These are phyloP conservation scores for Deilephila porcellus DNA, from an alignment of 2,888 invertebrate genomes.

Conservation along the genomic window DNA sequence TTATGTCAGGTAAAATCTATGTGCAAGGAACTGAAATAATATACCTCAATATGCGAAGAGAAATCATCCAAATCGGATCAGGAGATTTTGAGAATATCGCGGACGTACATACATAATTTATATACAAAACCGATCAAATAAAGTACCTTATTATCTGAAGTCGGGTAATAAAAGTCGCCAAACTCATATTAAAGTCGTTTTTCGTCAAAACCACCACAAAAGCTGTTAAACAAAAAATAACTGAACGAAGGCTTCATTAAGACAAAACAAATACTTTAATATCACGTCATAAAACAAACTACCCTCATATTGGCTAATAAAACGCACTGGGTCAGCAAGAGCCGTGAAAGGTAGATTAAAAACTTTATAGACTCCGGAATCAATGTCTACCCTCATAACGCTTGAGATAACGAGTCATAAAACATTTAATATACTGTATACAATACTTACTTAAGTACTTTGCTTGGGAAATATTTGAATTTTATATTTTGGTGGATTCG, in stretches of 20 bases:
- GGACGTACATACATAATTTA: too few relatives aligned
- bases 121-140: background rate
- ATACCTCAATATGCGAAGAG: too few relatives aligned
- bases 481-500: too few relatives aligned
- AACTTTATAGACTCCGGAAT: slow-evolving; percentile 25
- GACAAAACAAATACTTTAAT: slow-evolving; percentile 15
- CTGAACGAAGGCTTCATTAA: background rate
- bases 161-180: background rate
- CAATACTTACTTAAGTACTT: background rate
- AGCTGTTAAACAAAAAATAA: background rate
- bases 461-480: background rate
- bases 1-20: too few relatives aligned
- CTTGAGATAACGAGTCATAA: slow-evolving; percentile 22
- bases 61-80: too few relatives aligned
- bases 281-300: background rate
- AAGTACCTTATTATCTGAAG: background rate
- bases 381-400: slow-evolving; percentile 24
- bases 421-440: slow-evolving; percentile 19
- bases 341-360: slow-evolving; percentile 24
- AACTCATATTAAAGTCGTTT: too few relatives aligned
- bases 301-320: slow-evolving; percentile 15
- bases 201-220: too few relatives aligned
- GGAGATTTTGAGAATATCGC: too few relatives aligned
- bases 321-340: slow-evolving; percentile 7
- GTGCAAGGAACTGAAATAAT: too few relatives aligned